Base-by-base conservation (phyloP, 2,113 vertebrate species). In the Perognathus longimembris region DNA sequence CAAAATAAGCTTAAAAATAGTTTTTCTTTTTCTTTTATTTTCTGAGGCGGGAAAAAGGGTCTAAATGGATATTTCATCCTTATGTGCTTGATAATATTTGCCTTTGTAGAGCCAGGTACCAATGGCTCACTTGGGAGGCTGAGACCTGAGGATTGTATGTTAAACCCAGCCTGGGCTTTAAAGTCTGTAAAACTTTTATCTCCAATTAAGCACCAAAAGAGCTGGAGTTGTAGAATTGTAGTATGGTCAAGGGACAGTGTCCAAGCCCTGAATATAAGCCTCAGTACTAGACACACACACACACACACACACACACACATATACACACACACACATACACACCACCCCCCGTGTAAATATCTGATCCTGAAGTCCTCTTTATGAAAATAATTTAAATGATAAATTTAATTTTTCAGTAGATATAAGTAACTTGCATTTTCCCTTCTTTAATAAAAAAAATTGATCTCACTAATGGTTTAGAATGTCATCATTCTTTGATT, bases 301-400 rank as follows among this genome's bases (percentile, higher is more conserved):
- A 45, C 45, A 45, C 45, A 45, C 45, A 12, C 45, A 45, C 9
- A 1, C 45, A 45, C 45, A 12, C 45, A 45, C 45, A 12, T 12
- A 11, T 5, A 2, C 45, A 45, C 45, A 1, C 45, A 45, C 45
- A 5, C 45, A 45, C 45, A 11, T 12, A 45, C 45, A 11, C 45
- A 45, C 45, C 45, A 71, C 42, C n/a, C n/a, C n/a, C 7, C 84
- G 11, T 57, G 2, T 69, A 66, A 11, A 7, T 83, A 45, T 42
- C 21, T 75, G 63, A 67, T 24, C 32, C 14, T 67, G 15, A 7
- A n/a, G 24, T 50, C 78, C 18, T 90, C 26, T 86, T 87, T 81
- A 42, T 90, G 38, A 69, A 18, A 94, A 81, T 22, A 32, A 45
- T 90, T 90, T 77, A 57, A 87, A 77, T 87, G 75, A 50, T 83